A percentile compares a stretch with the other conserved stretches of the same genome.
Conservation (phyloP, 2,797 vertebrate species). For the Cottoperca gobio region DNA sequence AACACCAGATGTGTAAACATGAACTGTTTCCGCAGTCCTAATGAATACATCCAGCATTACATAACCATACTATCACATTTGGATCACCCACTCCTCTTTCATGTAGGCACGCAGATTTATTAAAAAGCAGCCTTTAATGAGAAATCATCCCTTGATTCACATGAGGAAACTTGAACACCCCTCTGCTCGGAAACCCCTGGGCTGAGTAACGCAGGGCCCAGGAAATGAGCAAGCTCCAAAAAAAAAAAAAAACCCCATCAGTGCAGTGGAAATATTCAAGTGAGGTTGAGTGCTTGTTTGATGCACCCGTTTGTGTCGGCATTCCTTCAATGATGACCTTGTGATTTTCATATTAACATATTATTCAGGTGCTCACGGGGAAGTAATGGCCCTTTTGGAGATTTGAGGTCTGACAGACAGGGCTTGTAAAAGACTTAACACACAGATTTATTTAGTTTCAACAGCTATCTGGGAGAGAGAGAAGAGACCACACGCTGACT, state of each 20-base stretch:
- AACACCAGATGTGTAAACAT: constrained; percentile 27
- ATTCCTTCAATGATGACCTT: constrained; percentile 58
- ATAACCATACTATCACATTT: constrained; percentile 55
- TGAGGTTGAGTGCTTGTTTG: constrained; percentile 42
- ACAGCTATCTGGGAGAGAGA: constrained; percentile 28
- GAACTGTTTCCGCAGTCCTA: constrained; percentile 13
- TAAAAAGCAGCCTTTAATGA: constrained; percentile 74
- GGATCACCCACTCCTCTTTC: constrained; percentile 65
- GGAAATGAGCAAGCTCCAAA: constrained; percentile 48
- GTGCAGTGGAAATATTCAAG: constrained; percentile 44
- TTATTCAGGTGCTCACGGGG: constrained; percentile 38
- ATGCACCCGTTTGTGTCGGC: constrained; percentile 39
- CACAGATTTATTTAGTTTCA: constrained; percentile 36
- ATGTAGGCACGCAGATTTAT: constrained; percentile 54
- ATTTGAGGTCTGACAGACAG: constrained; percentile 25
- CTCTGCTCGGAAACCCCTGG: constrained; percentile 65
- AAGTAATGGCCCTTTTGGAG: constrained; percentile 38
- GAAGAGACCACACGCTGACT: constrained; percentile 58
- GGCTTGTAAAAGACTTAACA: constrained; percentile 28
- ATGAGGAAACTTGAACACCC: constrained; percentile 73
- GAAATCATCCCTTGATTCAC: constrained; percentile 67
- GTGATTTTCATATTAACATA: constrained; percentile 45
- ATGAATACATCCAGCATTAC: constrained; percentile 41
- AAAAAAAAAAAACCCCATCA: not conserved
- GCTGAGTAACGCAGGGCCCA: constrained; percentile 56